Conservation (phyloP, 2,888 invertebrate genomes). For the Eupithecia subfuscata region DNA sequence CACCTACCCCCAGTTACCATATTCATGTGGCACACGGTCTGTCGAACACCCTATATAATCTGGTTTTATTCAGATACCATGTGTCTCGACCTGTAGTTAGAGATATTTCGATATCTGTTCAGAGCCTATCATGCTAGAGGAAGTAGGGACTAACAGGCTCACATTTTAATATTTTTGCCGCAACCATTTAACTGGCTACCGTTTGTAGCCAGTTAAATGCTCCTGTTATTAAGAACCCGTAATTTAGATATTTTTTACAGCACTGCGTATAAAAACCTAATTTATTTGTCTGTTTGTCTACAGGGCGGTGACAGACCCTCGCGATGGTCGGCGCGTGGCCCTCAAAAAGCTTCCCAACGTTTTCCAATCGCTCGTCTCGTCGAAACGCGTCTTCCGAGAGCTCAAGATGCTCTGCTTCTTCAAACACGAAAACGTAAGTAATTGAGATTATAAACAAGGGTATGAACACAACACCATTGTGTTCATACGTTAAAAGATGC, state of each 20-base stretch:
- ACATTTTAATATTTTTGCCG: not conserved
- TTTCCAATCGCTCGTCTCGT: slow-evolving; percentile 99
- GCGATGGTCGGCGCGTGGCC: slow-evolving; percentile 98
- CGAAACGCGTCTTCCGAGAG: slow-evolving; percentile 99
- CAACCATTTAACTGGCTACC: not conserved
- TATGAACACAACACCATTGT: no score
- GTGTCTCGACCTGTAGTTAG: not conserved
- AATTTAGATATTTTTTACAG: not conserved
- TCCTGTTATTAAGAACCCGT: not conserved
- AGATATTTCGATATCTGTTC: no score
- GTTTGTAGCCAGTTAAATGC: no score
- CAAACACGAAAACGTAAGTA: slow-evolving; percentile 99
- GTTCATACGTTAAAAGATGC: not conserved
- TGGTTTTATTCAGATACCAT: not conserved
- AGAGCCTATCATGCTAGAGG: no score
- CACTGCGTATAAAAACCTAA: not conserved
- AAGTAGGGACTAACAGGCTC: no score
- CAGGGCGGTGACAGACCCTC: slow-evolving; percentile 99
- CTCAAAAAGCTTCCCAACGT: slow-evolving; percentile 99
- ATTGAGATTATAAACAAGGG: slow-evolving; percentile 12
- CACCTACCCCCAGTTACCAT: no score
- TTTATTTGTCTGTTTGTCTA: slow-evolving; percentile 57
- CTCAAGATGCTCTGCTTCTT: slow-evolving; percentile 99
- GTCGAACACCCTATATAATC: no score
- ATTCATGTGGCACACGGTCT: no score